A percentile compares a stretch with the other conserved stretches of the same genome.
phyloP scores from a whole-genome alignment of 2,113 vertebrate species.

The Oryzias melastigma region DNA sequence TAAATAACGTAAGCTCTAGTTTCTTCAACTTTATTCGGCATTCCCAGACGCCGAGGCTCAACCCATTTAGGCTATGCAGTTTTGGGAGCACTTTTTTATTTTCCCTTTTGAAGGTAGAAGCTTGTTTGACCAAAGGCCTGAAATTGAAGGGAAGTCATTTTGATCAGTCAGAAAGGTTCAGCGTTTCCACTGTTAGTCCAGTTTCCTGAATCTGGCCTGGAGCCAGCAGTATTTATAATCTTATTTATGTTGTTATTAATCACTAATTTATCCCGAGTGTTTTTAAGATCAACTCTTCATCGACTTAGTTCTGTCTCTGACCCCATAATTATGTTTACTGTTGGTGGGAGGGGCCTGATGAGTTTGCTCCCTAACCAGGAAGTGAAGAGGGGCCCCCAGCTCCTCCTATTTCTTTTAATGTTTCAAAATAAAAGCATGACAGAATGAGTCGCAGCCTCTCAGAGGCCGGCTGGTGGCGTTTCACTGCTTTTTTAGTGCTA shows the following conservation, averaged over 20 bases:
- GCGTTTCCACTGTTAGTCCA: conserved; percentile 14
- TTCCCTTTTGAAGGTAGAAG: background rate
- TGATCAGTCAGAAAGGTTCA: conserved; percentile 4
- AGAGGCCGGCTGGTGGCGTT: no score
- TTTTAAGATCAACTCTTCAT: conserved; percentile 21
- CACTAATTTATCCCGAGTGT: conserved; percentile 21
- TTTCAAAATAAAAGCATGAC: no score
- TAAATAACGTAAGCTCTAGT: conserved; percentile 58
- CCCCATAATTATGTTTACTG: conserved; percentile 29
- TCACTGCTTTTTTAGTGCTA: no score
- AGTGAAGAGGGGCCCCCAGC: conserved; percentile 45
- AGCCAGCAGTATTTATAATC: conserved; percentile 55
- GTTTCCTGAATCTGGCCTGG: conserved; percentile 49
- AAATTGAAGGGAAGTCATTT: conserved; percentile 11
- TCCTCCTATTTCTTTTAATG: background rate
- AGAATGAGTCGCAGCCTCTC: no score
- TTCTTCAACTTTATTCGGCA: conserved; percentile 43
- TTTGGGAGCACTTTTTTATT: conserved; percentile 30
- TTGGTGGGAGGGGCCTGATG: conserved; percentile 45
- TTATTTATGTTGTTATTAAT: conserved; percentile 48
- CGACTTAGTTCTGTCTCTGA: conserved; percentile 3
- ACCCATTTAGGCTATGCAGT: conserved; percentile 38
- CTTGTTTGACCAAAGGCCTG: conserved; percentile 13
- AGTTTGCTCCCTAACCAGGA: conserved; percentile 31
- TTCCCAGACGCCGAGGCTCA: conserved; percentile 21